These are phyloP conservation scores for Dendrocopos noguchii DNA, from an alignment of 2,113 vertebrate genomes.

Conservation along the genomic window DNA sequence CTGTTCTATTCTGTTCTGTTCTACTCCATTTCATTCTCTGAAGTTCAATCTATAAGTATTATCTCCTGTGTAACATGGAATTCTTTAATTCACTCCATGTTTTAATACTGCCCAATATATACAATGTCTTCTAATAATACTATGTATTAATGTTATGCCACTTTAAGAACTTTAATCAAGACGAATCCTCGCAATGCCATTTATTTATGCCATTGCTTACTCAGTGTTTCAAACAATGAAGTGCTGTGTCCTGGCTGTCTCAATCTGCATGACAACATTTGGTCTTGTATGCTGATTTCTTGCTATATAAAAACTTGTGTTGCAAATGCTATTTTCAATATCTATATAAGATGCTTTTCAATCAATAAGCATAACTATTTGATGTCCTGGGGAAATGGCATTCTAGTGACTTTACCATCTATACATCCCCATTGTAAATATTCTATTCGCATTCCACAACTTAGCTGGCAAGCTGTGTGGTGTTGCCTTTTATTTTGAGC, in stretches of 20 bases:
- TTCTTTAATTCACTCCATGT: not conserved
- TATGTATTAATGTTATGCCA: not conserved
- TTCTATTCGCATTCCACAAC: not conserved
- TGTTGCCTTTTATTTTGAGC: not conserved
- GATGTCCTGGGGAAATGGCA: not conserved
- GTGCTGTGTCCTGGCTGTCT: not conserved
- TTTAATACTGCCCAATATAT: not conserved
- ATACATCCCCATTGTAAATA: not conserved
- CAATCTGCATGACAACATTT: not conserved
- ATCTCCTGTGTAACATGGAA: not conserved
- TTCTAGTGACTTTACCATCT: not conserved
- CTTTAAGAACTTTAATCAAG: not conserved
- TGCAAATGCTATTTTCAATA: conserved; percentile 13
- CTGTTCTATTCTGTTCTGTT: not conserved
- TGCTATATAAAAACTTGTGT: not conserved
- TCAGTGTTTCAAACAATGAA: not conserved
- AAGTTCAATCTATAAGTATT: not conserved
- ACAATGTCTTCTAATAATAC: too few relatives aligned
- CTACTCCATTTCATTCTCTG: not conserved
- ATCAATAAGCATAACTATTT: not conserved
- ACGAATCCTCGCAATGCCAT: not conserved
- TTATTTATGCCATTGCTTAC: not conserved
- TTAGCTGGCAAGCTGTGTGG: not conserved
- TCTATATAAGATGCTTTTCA: not conserved
- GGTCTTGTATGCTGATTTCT: not conserved